Evolutionary conservation across 1,140 invertebrate species (phyloP).

Genomic region (Patella vulgata): DNA sequence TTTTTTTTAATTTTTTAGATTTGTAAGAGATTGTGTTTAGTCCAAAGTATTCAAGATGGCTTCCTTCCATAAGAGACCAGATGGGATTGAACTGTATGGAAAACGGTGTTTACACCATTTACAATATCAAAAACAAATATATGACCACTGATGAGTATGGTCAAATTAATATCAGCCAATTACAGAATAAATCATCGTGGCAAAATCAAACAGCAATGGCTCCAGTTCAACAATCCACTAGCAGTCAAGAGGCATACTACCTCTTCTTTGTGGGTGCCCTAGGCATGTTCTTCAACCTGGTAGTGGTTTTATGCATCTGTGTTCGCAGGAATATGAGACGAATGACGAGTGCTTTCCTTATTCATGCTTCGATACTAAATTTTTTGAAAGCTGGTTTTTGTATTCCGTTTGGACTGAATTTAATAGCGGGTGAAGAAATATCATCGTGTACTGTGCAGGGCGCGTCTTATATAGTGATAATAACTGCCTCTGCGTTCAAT

Average conservation of each 20-base stretch:
- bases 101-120: too few species aligned
- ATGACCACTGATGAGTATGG: too few species aligned
- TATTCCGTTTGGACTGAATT: constrained; percentile 62
- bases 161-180: background rate
- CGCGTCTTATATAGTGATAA: constrained; percentile 58
- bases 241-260: constrained; percentile 61
- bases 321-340: constrained; percentile 42
- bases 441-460: constrained; percentile 58
- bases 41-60: too few species aligned
- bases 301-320: constrained; percentile 54
- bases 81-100: too few species aligned
- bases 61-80: too few species aligned
- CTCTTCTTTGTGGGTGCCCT: constrained; percentile 57
- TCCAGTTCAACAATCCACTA: constrained; percentile 13
- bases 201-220: constrained; percentile 11
- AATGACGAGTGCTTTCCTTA: constrained; percentile 63
- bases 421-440: constrained; percentile 54
- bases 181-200: constrained; percentile 1
- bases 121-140: too few species aligned
- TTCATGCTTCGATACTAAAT: constrained; percentile 62
- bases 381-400: constrained; percentile 61
- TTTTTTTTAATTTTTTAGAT: too few species aligned
- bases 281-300: constrained; percentile 60
- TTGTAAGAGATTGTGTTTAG: too few species aligned
- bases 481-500: constrained; percentile 64